Base-by-base conservation (phyloP, 2,888 invertebrate species). In the Polydrusus cervinus region DNA sequence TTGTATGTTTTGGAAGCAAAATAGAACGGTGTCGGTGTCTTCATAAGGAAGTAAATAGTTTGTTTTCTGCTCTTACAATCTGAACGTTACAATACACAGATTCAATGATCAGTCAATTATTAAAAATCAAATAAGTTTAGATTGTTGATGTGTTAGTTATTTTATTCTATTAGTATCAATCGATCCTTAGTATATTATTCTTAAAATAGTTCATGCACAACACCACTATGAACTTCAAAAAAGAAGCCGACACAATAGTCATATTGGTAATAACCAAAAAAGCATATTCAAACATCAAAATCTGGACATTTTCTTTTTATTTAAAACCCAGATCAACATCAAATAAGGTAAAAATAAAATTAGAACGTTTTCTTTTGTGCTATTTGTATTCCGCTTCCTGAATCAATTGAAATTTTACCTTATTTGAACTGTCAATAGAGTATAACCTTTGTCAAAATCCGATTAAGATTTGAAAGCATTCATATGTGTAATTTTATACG, bases 361-460 rank as follows among this genome's bases (percentile, higher is more conserved):
- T 55, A 53, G 9, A 57, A 30, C 65, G 34, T 30, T 51, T 65
- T 14, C 47, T 10, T n/a, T 38, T 38, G n/a, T 30, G 62, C 51
- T 70, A 7, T n/a, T 38, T 38, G 20, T 30, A 51, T 61, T 70
- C 62, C 61, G 57, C 51, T 65, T 71, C 38, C 57, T 66, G 60
- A 64, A 30, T 72, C 34, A 18, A 64, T 45, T 34, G 25, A 6
- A 40, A 61, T 72, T 62, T 60, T 69, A 64, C 68, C 68, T 74
- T 61, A 68, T 53, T 68, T 62, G 43, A 60, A 57, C 69, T 69
- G 60, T 69, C 69, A 74, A 61, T 68, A 62, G 53, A 40, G 49
- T 71, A 71, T 71, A 43, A 71, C 74, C 73, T 74, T 68, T 67
- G 74, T 74, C 64, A 55, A 74, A 69, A 74, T 74, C 74, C 68